Evolutionary conservation across 2,797 vertebrate species (phyloP).

Genomic region (Phylloscopus collybita): DNA sequence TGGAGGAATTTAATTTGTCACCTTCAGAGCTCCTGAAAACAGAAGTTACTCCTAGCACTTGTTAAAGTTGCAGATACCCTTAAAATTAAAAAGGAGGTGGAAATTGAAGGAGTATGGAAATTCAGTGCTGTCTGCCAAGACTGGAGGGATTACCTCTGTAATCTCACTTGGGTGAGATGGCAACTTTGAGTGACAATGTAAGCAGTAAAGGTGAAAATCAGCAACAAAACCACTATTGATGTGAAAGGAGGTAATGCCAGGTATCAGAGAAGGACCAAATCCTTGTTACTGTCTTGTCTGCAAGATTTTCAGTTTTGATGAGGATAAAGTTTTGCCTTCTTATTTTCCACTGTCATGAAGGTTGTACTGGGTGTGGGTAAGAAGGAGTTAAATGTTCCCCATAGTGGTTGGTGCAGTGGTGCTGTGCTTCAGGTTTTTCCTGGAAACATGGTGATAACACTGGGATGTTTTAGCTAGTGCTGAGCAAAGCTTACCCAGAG

Average conservation of each 20-base stretch:
- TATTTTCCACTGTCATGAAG: background rate
- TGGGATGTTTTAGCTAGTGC: rapidly evolving
- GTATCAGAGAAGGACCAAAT: background rate
- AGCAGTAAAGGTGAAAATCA: background rate
- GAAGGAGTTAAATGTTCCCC: background rate
- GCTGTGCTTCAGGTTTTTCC: background rate
- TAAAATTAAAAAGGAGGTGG: background rate
- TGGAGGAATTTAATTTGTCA: background rate
- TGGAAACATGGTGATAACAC: rapidly evolving
- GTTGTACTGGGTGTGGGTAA: background rate
- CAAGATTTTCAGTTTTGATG: background rate
- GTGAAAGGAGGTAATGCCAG: background rate
- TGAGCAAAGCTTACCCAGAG: background rate
- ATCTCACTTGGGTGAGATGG: background rate
- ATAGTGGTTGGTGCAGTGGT: rapidly evolving
- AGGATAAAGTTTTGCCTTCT: background rate
- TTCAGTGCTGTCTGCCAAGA: background rate
- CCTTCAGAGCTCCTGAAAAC: background rate
- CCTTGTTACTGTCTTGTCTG: background rate
- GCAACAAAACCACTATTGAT: rapidly evolving
- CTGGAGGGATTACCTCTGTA: background rate
- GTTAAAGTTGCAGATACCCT: background rate
- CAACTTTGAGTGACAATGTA: background rate
- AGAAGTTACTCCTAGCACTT: background rate
- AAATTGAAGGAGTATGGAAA: background rate